Evolutionary conservation across 2,797 vertebrate species (phyloP).

Genomic region (Pantherophis vulpinus): DNA sequence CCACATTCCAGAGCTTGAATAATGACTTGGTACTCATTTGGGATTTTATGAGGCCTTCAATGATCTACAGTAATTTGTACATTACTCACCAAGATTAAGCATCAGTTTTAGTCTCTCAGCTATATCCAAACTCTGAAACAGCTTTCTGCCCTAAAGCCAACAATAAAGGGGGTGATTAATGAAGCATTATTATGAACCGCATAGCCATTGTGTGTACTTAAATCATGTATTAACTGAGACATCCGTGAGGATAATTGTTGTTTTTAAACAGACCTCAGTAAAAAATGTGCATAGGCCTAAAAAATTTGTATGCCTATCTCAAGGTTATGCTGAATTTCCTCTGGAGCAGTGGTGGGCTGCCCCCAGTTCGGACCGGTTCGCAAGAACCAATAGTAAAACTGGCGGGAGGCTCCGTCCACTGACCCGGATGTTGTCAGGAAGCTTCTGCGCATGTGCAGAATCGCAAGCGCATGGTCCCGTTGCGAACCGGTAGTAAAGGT

Average conservation of each 20-base stretch:
- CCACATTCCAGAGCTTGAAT: not conserved
- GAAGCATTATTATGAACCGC: not conserved
- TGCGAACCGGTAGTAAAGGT: too few relatives aligned
- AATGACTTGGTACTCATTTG: not conserved
- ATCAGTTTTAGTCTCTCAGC: conserved; percentile 92
- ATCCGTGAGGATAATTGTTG: not conserved
- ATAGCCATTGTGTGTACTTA: not conserved
- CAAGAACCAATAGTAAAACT: too few relatives aligned
- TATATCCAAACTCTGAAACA: conserved; percentile 90
- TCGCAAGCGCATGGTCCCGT: too few relatives aligned
- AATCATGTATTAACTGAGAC: not conserved
- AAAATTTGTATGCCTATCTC: not conserved
- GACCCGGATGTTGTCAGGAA: too few relatives aligned
- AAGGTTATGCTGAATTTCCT: not conserved
- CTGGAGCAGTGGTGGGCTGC: not conserved
- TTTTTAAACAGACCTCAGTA: not conserved
- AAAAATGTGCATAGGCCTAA: not conserved
- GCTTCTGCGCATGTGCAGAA: too few relatives aligned
- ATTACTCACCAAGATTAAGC: conserved; percentile 86
- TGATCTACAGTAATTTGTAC: not conserved
- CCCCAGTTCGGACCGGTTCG: too few relatives aligned
- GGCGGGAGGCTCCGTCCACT: too few relatives aligned
- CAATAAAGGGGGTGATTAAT: conserved; percentile 21
- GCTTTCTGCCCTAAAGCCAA: conserved; percentile 82
- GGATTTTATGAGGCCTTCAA: conserved; percentile 20